Evolutionary conservation across 2,113 vertebrate species (phyloP), one percentile per base, ranked within the genome.

Genomic region (Oenanthe melanoleuca): DNA sequence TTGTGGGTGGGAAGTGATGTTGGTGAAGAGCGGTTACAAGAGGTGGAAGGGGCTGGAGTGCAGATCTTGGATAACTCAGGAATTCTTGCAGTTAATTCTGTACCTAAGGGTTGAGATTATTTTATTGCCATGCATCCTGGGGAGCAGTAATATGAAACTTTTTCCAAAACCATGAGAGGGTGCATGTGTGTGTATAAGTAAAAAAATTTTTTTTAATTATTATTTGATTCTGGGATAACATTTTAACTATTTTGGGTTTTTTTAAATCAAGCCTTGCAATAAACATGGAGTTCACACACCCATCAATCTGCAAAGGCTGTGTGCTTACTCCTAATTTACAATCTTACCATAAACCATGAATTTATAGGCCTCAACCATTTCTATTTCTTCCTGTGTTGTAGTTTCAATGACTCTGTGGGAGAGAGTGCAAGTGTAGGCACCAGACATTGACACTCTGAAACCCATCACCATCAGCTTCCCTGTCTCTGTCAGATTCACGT

Each of bases 291-390:
- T 19, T 40, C 31, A 37, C 29, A 44, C 74, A 42, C 20, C 22
- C 59, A 24, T 17, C 24, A 13, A 20, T 13, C 31, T 37, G 9
- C 28, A 57, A 34, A 44, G 73, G 21, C 26, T 8, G 0, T 1
- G 9, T 44, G 40, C 31, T 77, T 23, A 7, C 47, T 37, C 25
- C 14, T 42, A 69, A 19, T 5, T 37, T 34, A 9, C 63, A n/a
- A 47, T 69, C 96, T 97, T 97, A 98, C 98, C 98, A 20, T 97
- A 97, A 13, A 98, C 42, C 97, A 97, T 87, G 84, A 98, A 98
- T 69, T 92, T 92, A 21, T 98, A 98, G 10, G 33, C 85, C 57
- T 95, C 94, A 52, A 92, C 80, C 26, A 77, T 17, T 29, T 88
- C 71, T 40, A 34, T 94, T 81, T 98, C 97, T 87, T 94, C 91